Evolutionary conservation across 2,888 invertebrate species (phyloP), one percentile per base, ranked within the genome.

Genomic region (Tillus elongatus): DNA sequence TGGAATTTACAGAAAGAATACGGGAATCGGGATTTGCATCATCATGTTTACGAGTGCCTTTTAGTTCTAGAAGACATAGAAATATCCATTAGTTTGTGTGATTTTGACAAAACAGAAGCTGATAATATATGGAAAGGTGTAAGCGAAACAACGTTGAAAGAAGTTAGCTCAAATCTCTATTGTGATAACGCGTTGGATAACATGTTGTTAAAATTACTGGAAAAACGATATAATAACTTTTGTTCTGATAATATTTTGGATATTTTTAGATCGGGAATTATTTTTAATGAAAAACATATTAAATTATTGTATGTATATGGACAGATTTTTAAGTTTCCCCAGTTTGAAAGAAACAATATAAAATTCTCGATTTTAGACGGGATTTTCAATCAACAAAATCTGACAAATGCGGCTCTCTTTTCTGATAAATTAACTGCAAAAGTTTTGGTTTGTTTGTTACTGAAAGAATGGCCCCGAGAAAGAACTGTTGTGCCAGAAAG

Each of bases 71-170:
- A 38, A 29, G 19, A 38, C 26, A 29, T 34, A 9, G 48, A 58
- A 36, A 34, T 53, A 12, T 16, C 19, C 13, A 10, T 40, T 19
- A 8, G 6, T 16, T 46, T 50, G 29, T 35, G 42, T 4, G 45
- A 48, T 19, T 40, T 53, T 36, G 30, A 26, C 8, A 49, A 57
- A 35, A 45, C 53, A n/a, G n/a, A n/a, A n/a, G n/a, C n/a, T 8
- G 52, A 51, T 16, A 45, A 50, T 11, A 49, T 57, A 13, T 67
- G 66, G 64, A 53, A 55, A 32, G 57, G 59, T 43, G 57, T 69
- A 30, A 65, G 61, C 54, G 63, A 63, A 39, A 57, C 58, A 26
- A 50, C 64, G 3, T 47, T 69, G 35, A 60, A 68, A 69, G 69
- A 54, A 43, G 15, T 32, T 9, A 10, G 13, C 2, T 28, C 13